Evolutionary conservation across 2,113 vertebrate genomes (phyloP).

Genomic region (Diadophis punctatus): DNA sequence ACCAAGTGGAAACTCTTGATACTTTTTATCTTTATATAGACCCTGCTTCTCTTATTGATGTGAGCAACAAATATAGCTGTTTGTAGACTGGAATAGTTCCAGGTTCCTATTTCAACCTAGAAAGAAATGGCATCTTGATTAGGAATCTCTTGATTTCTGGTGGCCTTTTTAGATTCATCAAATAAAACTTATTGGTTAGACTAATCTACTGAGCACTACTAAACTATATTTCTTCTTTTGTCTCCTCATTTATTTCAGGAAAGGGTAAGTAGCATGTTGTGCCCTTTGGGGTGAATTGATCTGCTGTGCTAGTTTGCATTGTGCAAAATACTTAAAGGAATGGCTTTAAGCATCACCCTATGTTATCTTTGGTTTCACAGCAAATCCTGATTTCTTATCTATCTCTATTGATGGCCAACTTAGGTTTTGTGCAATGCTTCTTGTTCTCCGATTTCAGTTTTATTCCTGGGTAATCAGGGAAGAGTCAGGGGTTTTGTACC

Average conservation of each 20-base stretch:
- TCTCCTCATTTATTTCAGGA: conserved; percentile 42
- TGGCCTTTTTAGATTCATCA: background rate
- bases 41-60: background rate
- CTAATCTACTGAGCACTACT: accelerated
- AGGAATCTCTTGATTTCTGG: accelerated
- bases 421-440: background rate
- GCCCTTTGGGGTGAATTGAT: background rate
- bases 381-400: background rate
- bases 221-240: conserved; percentile 45
- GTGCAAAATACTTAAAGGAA: background rate
- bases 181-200: accelerated
- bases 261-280: conserved; percentile 53
- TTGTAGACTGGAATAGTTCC: background rate
- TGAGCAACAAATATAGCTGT: background rate
- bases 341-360: background rate
- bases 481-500: background rate
- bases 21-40: background rate
- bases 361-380: background rate
- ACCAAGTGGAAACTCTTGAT: background rate
- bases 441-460: background rate
- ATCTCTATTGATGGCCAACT: background rate
- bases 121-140: accelerated
- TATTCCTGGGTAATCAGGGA: background rate
- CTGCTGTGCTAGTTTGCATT: background rate
- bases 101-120: background rate